These are phyloP conservation scores for Ernsta delagoae DNA, from an alignment of 2,888 invertebrate species.

Conservation along the genomic window DNA sequence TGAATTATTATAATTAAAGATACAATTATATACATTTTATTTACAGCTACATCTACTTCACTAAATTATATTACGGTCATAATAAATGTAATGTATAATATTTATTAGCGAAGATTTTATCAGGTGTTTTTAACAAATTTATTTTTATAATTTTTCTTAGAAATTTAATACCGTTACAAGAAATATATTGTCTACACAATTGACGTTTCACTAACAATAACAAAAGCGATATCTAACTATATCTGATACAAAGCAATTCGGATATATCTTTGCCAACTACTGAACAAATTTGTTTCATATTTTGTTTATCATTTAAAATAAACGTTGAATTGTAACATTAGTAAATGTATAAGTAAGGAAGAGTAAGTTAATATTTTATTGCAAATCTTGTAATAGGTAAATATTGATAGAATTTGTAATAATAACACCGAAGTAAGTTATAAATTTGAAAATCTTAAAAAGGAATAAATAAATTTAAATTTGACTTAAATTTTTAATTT, in stretches of 20 bases:
- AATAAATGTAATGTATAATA: constrained; percentile 31
- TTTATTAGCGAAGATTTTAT: constrained; percentile 46
- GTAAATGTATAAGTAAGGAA: background rate
- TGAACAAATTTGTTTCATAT: background rate
- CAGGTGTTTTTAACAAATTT: constrained; percentile 43
- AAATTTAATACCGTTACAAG: constrained; percentile 44
- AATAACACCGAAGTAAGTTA: no score
- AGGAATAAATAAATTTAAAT: constrained; percentile 43
- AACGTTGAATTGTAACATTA: background rate
- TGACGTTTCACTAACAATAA: constrained; percentile 54
- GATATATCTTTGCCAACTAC: constrained; percentile 15
- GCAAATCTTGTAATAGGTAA: background rate
- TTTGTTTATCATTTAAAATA: background rate
- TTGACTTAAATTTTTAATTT: constrained; percentile 39
- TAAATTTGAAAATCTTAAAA: background rate
- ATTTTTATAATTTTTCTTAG: constrained; percentile 46
- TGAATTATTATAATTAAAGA: constrained; percentile 38
- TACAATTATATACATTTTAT: constrained; percentile 44
- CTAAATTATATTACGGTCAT: constrained; percentile 9
- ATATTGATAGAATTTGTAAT: no score
- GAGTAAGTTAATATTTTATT: background rate
- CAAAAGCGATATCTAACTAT: constrained; percentile 32
- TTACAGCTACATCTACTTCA: constrained; percentile 37
- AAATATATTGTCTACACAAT: constrained; percentile 78
- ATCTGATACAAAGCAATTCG: constrained; percentile 19